Evolutionary conservation across 2,113 vertebrate species (phyloP).

Genomic region (Chitala chitala): DNA sequence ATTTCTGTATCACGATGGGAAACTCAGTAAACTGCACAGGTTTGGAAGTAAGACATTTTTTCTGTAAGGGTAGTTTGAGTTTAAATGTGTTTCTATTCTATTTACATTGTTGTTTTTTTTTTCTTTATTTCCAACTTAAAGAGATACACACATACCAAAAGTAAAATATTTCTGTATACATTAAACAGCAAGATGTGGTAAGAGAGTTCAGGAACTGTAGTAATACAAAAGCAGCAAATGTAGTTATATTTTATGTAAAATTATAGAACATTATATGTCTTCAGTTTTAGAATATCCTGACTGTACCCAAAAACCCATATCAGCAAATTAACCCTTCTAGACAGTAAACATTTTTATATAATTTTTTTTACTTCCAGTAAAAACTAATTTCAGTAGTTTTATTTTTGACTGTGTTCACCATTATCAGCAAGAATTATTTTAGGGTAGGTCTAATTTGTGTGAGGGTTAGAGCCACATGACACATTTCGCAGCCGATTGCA

Average conservation of each 20-base stretch:
- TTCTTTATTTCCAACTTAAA: neutral
- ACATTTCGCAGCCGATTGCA: neutral
- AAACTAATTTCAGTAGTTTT: neutral
- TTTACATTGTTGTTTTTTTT: neutral
- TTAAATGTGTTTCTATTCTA: neutral
- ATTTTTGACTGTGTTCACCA: neutral
- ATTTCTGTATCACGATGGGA: neutral
- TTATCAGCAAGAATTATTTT: constrained; percentile 4
- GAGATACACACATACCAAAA: neutral
- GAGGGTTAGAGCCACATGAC: neutral
- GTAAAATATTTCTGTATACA: too few relatives aligned
- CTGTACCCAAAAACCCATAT: too few relatives aligned
- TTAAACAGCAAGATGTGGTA: neutral
- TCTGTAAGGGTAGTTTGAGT: neutral
- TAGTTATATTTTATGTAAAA: too few relatives aligned
- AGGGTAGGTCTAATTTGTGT: neutral
- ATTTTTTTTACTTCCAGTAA: neutral
- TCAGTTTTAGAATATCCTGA: neutral
- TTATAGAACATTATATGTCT: too few relatives aligned
- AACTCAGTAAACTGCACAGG: neutral
- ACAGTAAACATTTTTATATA: too few relatives aligned
- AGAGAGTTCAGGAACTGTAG: neutral
- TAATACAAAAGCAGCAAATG: neutral
- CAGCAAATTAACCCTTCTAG: too few relatives aligned
- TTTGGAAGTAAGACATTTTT: neutral